Evolutionary conservation across 2,797 vertebrate genomes (phyloP), one percentile per base, ranked within the genome.

Genomic region (Cossypha niveicapilla): DNA sequence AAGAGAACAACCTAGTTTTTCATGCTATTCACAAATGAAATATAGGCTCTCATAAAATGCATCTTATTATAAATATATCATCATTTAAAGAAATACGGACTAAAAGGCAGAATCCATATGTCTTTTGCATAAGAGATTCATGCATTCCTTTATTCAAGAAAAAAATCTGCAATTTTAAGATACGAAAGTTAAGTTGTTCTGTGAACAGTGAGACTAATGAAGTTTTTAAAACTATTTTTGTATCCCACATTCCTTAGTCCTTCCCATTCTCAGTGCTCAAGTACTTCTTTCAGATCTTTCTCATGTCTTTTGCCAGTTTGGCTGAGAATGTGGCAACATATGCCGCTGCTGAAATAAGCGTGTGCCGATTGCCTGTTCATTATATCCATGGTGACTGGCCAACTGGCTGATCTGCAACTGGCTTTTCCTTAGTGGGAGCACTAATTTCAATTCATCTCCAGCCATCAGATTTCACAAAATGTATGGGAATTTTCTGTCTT

Each of bases 301-400:
- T 89, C 17, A 8, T 93, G 92, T 78, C 93, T 93, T 96, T 95
- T 96, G 88, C 61, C 94, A 94, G 94, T 84, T 91, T 96, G 96
- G 92, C 93, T 94, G 76, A 88, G 82, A 93, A 83, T 42, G 22
- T 86, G 90, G 86, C 83, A 90, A 18, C 93, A 95, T 91, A 94
- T 86, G 92, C 65, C 57, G 10, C 81, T 94, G 92, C 83, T 94
- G 90, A 94, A 94, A 86, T 83, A 86, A 94, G 54, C 2, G 0
- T 92, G 73, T 91, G 82, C 90, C 27, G 54, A 86, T 93, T 91
- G 82, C 79, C 76, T 90, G 37, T 93, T 94, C 90, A 32, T 90
- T 88, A 83, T 53, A 94, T 53, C 88, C 48, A 6, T 71, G 68
- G 70, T 87, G 85, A 88, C 3, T 77, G 86, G 88, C 95, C 92